Conservation (phyloP, 2,113 vertebrate species). For the Hemiprocne comata region DNA sequence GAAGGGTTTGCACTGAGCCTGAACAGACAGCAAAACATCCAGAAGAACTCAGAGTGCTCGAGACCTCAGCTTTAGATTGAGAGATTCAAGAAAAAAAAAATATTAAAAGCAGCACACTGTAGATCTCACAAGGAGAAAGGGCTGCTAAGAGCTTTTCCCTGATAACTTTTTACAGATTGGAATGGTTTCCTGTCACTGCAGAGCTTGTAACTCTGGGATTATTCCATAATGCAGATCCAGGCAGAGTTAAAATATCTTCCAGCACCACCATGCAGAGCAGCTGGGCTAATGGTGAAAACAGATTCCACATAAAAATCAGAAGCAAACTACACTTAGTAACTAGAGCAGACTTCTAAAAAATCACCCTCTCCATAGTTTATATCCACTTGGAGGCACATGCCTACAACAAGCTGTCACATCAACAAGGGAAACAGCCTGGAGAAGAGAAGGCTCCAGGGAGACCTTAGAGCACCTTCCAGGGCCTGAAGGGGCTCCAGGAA, state of each 20-base stretch:
- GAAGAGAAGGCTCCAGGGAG: no score
- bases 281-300: slow-evolving; percentile 14
- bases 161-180: background rate
- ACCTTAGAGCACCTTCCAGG: no score
- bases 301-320: background rate
- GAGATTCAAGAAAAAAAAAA: background rate
- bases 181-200: background rate
- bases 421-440: background rate
- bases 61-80: background rate
- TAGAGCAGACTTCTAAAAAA: background rate
- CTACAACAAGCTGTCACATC: background rate
- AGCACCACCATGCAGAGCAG: background rate
- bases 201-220: background rate
- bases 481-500: no score
- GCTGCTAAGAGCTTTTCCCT: background rate
- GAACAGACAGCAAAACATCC: background rate
- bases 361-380: background rate
- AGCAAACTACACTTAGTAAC: background rate
- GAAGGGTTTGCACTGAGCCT: accelerated
- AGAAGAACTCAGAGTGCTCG: accelerated
- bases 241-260: background rate
- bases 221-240: background rate
- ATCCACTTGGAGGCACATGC: background rate
- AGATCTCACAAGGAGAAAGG: background rate
- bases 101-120: accelerated